Conservation (phyloP, 2,113 vertebrate genomes). For the Meriones unguiculatus region DNA sequence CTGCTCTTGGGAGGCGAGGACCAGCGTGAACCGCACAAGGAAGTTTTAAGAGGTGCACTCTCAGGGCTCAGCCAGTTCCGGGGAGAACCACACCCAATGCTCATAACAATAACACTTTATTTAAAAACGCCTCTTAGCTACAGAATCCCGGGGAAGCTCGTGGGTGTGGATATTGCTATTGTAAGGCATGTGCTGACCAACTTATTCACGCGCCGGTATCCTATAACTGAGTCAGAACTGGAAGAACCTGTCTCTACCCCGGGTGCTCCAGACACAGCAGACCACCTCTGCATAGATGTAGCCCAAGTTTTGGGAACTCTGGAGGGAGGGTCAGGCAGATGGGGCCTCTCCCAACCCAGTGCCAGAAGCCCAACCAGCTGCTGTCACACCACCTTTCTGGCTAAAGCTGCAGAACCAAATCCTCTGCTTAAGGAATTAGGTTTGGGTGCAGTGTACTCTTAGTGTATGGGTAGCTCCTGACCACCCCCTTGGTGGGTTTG, state of each 20-base stretch:
- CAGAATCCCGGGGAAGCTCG: neutral
- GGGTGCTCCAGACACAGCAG: neutral
- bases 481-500: neutral
- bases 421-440: neutral
- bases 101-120: neutral
- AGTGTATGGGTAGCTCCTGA: neutral
- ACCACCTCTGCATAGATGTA: neutral
- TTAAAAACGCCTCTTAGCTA: neutral
- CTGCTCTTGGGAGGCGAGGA: neutral
- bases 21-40: neutral
- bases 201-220: neutral
- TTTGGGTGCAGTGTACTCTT: neutral
- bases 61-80: no score
- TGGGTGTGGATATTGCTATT: neutral
- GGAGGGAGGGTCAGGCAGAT: neutral
- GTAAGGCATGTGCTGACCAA: neutral
- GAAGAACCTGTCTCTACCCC: neutral
- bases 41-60: neutral
- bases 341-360: neutral
- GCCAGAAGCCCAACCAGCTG: neutral
- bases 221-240: neutral
- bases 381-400: neutral
- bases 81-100: neutral
- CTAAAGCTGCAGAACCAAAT: neutral
- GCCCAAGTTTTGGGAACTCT: neutral